Evolutionary conservation across 2,113 vertebrate genomes (phyloP).

Genomic region (Scartelaos histophorus): DNA sequence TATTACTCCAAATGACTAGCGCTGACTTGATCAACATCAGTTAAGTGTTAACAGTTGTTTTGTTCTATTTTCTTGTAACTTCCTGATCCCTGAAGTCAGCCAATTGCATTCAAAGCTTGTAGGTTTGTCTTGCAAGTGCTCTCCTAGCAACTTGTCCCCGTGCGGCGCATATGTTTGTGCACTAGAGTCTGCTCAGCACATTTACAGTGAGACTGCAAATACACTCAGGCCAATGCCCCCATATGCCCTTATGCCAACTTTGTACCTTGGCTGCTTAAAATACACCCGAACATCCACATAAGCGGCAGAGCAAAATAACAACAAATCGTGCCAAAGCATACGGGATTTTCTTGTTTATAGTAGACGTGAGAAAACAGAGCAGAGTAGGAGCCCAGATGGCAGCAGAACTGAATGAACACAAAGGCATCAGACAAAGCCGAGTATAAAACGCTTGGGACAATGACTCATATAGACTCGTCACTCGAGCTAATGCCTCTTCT

Average conservation of each 20-base stretch:
- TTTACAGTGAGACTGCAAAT: conserved; percentile 30
- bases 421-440: conserved; percentile 25
- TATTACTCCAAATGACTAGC: too few relatives aligned
- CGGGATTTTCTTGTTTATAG: not conserved
- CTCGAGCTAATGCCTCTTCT: conserved; percentile 20
- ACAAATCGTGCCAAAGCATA: conserved; percentile 7
- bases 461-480: conserved; percentile 38
- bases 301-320: conserved; percentile 13
- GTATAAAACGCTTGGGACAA: conserved; percentile 21
- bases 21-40: conserved; percentile 24
- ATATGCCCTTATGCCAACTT: not conserved
- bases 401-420: conserved; percentile 25
- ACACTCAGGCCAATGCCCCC: conserved; percentile 16
- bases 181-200: conserved; percentile 51
- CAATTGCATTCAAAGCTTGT: conserved; percentile 41
- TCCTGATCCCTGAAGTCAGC: conserved; percentile 24
- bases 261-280: conserved; percentile 7
- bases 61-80: conserved; percentile 12
- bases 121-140: conserved; percentile 14
- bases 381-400: conserved; percentile 33
- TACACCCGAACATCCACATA: conserved; percentile 9
- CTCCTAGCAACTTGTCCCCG: conserved; percentile 40
- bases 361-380: conserved; percentile 16
- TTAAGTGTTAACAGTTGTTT: conserved; percentile 19
- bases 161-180: conserved; percentile 3